Evolutionary conservation across 2,113 vertebrate species (phyloP).

Genomic region (Crotalus viridis): DNA sequence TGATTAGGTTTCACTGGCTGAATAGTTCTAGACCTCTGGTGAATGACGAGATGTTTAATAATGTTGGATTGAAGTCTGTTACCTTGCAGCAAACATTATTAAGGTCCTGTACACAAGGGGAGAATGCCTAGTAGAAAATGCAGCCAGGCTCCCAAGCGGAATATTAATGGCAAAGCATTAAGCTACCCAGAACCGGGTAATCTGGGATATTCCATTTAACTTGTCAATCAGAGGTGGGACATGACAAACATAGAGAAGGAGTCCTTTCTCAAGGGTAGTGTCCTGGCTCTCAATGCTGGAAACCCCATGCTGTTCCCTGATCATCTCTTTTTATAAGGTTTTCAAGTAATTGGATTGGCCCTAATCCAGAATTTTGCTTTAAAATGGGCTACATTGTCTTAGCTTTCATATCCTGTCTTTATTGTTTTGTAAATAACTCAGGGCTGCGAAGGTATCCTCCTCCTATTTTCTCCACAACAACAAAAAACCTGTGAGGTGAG

Average conservation of each 20-base stretch:
- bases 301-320: neutral
- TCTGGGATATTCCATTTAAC: neutral
- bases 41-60: neutral
- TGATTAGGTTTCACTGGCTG: slow-evolving; percentile 4
- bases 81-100: neutral
- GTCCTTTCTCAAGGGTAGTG: neutral
- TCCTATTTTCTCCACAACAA: no score
- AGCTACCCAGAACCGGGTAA: neutral
- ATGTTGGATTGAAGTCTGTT: neutral
- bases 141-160: neutral
- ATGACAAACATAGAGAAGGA: neutral
- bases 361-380: neutral
- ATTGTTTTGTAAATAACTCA: no score
- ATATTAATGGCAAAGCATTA: neutral
- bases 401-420: no score
- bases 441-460: no score
- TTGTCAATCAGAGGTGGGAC: neutral
- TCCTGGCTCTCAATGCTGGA: neutral
- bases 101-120: neutral
- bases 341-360: neutral
- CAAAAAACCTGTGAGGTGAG: no score
- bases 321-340: neutral
- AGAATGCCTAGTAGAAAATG: neutral
- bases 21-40: neutral
- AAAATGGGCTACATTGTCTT: neutral